A percentile compares a stretch with the other conserved stretches of the same genome.
Conservation (phyloP, 2,888 invertebrate genomes). For the Campoletis raptor region DNA sequence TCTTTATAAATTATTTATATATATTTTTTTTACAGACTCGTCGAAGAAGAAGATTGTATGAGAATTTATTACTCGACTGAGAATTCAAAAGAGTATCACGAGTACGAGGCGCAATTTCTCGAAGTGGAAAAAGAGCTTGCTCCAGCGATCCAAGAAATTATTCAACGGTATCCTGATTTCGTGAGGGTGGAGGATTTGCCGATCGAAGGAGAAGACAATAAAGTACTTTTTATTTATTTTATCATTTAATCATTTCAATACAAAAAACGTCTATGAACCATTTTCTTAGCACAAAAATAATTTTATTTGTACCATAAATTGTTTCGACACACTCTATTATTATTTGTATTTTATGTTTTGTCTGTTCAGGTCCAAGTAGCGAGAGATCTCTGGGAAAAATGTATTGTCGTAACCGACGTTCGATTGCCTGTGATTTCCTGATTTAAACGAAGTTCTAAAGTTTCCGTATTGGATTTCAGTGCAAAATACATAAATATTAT, state of each 20-base stretch:
- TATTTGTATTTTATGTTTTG: not conserved
- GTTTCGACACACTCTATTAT: not conserved
- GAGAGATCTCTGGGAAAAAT: constrained; percentile 93
- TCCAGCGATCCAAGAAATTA: constrained; percentile 90
- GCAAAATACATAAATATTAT: constrained; percentile 3
- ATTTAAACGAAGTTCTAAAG: not conserved
- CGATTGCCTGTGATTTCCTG: constrained; percentile 86
- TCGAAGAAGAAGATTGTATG: constrained; percentile 88
- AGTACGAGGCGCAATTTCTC: constrained; percentile 91
- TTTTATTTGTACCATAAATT: not conserved
- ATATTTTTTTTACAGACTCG: constrained; percentile 85
- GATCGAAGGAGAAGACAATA: constrained; percentile 87
- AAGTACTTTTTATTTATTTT: too few species aligned
- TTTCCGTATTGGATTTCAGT: not conserved
- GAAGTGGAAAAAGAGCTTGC: constrained; percentile 90
- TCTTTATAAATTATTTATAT: not conserved
- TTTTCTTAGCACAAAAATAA: constrained; percentile 14
- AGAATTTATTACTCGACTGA: constrained; percentile 93
- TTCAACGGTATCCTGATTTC: constrained; percentile 92
- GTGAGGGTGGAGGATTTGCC: constrained; percentile 90
- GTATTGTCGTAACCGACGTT: constrained; percentile 90
- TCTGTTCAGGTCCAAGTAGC: constrained; percentile 86
- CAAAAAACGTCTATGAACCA: not conserved
- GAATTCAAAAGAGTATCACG: constrained; percentile 95
- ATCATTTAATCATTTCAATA: constrained; percentile 25